Base-by-base conservation (phyloP, 2,888 invertebrate genomes). In the Teinopalpus imperialis region DNA sequence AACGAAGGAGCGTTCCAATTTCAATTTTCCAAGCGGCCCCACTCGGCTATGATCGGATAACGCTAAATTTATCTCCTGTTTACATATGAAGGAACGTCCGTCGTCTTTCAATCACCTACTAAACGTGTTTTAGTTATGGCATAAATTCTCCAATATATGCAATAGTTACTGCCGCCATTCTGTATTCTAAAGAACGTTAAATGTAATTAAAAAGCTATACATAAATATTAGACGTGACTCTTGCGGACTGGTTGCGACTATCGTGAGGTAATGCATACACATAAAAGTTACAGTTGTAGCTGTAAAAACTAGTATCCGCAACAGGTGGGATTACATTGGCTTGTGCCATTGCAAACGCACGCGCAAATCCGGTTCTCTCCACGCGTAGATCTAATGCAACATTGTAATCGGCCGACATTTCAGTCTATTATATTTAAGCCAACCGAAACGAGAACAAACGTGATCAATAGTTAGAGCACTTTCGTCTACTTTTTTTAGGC, bases 261-360 rank as follows among this genome's bases (percentile, higher is more conserved):
- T 54, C 48, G 53, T 61, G 58, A 58, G 58, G 60, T 63, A 63
- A 61, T 54, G 50, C 54, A 52, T 56, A 57, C 50, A 53, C 56
- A 57, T 60, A 51, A 49, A 48, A 59, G 54, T 61, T 59, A 64
- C 64, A 61, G 63, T 59, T 59, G 65, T 59, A 60, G 60, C 64
- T 66, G 61, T 67, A 80, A 82, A 81, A 81, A 83, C 76, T 79
- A 61, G 74, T 72, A 71, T 63, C 66, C 53, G 62, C 71, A 71
- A 69, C 76, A 78, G 76, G 77, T 79, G 74, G 68, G 69, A 66
- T 73, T 69, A 69, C 73, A 69, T 69, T 59, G 63, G 59, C 67
- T 61, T 61, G 66, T 60, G 61, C 56, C 63, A 63, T 60, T 61
- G 50, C 61, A 52, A 61, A 62, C 63, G 58, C 55, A 62, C 63